A percentile compares a stretch with the other conserved stretches of the same genome.
Conservation (phyloP, 2,888 invertebrate species). For the Orchestes rusci region DNA sequence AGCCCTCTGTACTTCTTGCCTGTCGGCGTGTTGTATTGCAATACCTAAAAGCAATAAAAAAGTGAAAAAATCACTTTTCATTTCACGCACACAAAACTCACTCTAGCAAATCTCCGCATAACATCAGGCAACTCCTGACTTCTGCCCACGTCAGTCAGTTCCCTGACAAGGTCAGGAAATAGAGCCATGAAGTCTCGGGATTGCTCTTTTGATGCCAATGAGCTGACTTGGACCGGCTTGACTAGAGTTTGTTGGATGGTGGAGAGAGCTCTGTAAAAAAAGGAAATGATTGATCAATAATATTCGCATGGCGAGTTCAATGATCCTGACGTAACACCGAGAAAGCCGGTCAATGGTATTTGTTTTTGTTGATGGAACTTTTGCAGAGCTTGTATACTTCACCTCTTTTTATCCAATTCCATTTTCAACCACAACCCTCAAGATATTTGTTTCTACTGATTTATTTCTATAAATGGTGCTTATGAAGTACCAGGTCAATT, state of each 20-base stretch:
- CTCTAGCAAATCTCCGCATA: constrained; percentile 43
- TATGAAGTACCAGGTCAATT: too few species aligned
- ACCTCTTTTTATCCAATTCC: too few species aligned
- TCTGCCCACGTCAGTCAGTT: constrained; percentile 70
- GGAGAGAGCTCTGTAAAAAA: constrained; percentile 45
- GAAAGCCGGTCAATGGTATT: too few species aligned
- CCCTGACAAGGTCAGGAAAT: constrained; percentile 80
- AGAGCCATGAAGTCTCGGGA: constrained; percentile 80
- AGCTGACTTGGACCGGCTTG: constrained; percentile 54
- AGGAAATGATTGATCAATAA: constrained; percentile 1
- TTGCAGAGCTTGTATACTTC: too few species aligned
- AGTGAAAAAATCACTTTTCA: not conserved
- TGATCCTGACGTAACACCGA: not conserved
- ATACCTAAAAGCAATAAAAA: constrained; percentile 29
- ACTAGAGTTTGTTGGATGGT: constrained; percentile 57
- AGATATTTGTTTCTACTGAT: too few species aligned
- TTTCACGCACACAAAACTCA: constrained; percentile 33
- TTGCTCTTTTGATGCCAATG: constrained; percentile 67
- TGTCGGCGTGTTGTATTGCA: constrained; percentile 87
- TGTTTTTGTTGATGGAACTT: too few species aligned
- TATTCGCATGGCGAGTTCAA: constrained; percentile 7
- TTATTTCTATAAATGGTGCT: too few species aligned
- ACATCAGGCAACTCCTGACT: constrained; percentile 72
- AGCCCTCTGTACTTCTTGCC: constrained; percentile 83
- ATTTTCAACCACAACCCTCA: too few species aligned